Base-by-base conservation (phyloP, 2,888 invertebrate genomes). In the Pandemis cinnamomeana region DNA sequence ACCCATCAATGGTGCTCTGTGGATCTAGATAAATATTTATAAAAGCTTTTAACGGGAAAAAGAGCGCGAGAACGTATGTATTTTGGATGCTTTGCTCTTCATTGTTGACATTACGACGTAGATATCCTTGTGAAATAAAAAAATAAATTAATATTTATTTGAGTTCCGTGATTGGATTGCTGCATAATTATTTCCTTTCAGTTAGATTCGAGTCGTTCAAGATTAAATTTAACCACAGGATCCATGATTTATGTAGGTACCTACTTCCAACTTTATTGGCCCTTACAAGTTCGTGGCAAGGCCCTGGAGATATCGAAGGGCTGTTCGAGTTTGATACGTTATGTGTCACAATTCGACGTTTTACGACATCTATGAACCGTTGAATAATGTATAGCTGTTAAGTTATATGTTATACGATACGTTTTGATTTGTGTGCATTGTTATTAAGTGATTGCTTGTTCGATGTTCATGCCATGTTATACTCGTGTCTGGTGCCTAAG, bases 211-310 rank as follows among this genome's bases (percentile, higher is more conserved):
- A 63, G 69, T 63, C 46, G 71, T 77, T 77, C 77, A 77, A 79
- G 81, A 84, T 86, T 85, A 84, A 84, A 84, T 76, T 84, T 81
- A 76, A 81, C 81, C 80, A 80, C 80, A 80, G 82, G 80, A 73
- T 75, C 76, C 80, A 82, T 85, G 84, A 88, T 87, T 89, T 85
- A 86, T 86, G 78, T 84, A 79, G 80, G 78, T 79, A 79, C n/a
- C n/a, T n/a, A n/a, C 80, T 83, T 80, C 77, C 77, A 82, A 86
- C 77, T 86, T 87, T 87, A 89, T 86, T 86, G 85, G 84, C 81
- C 80, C 79, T 78, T 78, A 79, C 78, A 86, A 83, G 80, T 86
- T 81, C 20, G 75, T 81, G 73, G 78, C 79, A 81, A 82, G 82
- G 83, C 80, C 81, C 82, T 81, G 75, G 78, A 79, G 81, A 78